Evolutionary conservation across 2,888 invertebrate genomes (phyloP).

Genomic region (Helobdella robusta): DNA sequence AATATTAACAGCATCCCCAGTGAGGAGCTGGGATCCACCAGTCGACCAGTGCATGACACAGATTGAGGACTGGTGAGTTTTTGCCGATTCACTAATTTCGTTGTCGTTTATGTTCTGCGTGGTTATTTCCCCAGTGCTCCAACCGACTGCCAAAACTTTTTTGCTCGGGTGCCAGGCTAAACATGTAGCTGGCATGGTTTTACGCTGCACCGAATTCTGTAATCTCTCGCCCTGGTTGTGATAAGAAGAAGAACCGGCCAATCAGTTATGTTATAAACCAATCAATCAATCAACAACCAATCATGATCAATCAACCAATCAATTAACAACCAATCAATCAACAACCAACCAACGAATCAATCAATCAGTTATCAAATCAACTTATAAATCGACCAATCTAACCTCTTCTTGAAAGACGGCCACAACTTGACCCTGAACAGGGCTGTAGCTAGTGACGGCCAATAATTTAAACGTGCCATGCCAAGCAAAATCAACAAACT

Average conservation of each 20-base stretch:
- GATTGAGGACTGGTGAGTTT: conserved; percentile 55
- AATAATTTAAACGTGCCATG: conserved; percentile 69
- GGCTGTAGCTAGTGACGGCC: conserved; percentile 75
- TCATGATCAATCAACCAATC: background rate
- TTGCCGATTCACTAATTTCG: conserved; percentile 54
- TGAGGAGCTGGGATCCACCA: conserved; percentile 72
- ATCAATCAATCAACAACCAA: background rate
- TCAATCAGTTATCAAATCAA: too few species aligned
- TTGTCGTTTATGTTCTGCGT: conserved; percentile 62
- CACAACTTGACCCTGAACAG: conserved; percentile 76
- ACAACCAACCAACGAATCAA: too few species aligned
- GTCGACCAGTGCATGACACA: conserved; percentile 61
- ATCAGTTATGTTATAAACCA: background rate
- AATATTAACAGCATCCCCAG: conserved; percentile 72
- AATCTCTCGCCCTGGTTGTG: conserved; percentile 43
- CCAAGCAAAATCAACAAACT: conserved; percentile 60
- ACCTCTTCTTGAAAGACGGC: conserved; percentile 78
- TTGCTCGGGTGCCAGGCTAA: conserved; percentile 76
- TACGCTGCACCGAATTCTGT: conserved; percentile 39
- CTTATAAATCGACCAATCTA: too few species aligned
- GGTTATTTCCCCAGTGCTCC: conserved; percentile 82
- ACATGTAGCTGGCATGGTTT: conserved; percentile 41
- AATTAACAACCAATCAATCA: background rate
- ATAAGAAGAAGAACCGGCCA: background rate
- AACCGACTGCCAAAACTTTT: conserved; percentile 71